These are phyloP conservation scores for Melanostoma scalare DNA, from an alignment of 2,888 invertebrate species.

Conservation along the genomic window DNA sequence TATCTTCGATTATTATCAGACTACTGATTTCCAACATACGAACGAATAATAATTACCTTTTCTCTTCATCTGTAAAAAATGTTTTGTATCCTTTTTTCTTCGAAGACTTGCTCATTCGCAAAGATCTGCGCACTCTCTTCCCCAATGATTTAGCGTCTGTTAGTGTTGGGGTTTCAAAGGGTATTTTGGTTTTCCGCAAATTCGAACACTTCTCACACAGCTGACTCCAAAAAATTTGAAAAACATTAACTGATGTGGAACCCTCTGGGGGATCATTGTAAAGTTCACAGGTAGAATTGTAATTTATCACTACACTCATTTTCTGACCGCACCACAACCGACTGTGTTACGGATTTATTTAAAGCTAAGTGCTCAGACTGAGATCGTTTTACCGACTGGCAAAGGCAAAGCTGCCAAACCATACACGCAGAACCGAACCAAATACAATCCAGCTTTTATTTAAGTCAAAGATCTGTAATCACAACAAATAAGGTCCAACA, in stretches of 20 bases:
- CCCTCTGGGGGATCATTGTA: constrained; percentile 32
- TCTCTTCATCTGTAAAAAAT: constrained; percentile 88
- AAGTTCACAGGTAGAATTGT: constrained; percentile 49
- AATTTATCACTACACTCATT: constrained; percentile 59
- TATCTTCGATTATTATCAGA: background rate
- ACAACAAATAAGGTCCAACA: constrained; percentile 27
- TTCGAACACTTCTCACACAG: constrained; percentile 66
- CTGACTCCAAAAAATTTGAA: constrained; percentile 70
- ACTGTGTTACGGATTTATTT: constrained; percentile 10
- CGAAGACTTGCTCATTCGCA: constrained; percentile 82
- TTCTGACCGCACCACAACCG: constrained; percentile 3
- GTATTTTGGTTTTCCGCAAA: constrained; percentile 68
- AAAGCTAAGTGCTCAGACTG: constrained; percentile 31
- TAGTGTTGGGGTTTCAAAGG: constrained; percentile 22
- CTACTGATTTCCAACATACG: background rate
- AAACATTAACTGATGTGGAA: constrained; percentile 37
- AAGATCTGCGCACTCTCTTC: constrained; percentile 77
- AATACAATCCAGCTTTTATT: constrained; percentile 39
- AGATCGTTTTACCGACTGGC: constrained; percentile 53
- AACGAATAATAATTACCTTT: constrained; percentile 83
- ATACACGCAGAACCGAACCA: constrained; percentile 7
- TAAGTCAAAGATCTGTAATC: constrained; percentile 49
- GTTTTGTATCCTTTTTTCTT: constrained; percentile 85
- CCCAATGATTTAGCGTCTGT: constrained; percentile 73
- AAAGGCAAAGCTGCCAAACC: background rate